Percentiles rank a stretch among this genome's conserved stretches.
These are phyloP conservation scores for Cryptocephalus moraei DNA, from an alignment of 2,888 invertebrate species.

Conservation along the genomic window DNA sequence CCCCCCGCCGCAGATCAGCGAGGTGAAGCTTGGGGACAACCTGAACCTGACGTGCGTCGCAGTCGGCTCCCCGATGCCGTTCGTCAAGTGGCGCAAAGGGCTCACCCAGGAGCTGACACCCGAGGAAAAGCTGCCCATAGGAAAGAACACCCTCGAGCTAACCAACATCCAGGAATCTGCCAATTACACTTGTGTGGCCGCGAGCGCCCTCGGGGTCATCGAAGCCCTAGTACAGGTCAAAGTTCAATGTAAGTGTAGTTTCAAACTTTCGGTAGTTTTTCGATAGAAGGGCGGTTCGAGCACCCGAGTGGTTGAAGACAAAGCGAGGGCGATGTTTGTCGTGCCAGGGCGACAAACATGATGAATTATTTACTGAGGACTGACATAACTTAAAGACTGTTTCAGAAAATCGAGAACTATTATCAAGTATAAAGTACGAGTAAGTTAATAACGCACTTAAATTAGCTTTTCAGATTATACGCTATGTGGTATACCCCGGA, in stretches of 20 bases:
- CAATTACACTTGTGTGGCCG: conserved; percentile 95
- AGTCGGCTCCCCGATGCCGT: conserved; percentile 96
- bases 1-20: conserved; percentile 73
- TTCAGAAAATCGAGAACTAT: too few species aligned
- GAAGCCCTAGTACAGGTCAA: conserved; percentile 81
- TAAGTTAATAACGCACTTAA: too few species aligned
- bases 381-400: too few species aligned
- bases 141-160: conserved; percentile 77
- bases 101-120: conserved; percentile 75
- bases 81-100: conserved; percentile 90
- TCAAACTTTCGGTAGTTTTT: background rate
- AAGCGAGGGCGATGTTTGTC: too few species aligned
- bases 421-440: too few species aligned
- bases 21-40: conserved; percentile 85
- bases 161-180: conserved; percentile 83
- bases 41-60: conserved; percentile 94
- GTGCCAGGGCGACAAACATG: too few species aligned
- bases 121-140: conserved; percentile 76
- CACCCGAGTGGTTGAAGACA: too few species aligned
- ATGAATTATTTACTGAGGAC: too few species aligned
- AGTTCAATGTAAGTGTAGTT: conserved; percentile 77
- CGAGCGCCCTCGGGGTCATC: conserved; percentile 86
- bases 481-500: too few species aligned
- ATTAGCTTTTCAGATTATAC: too few species aligned
- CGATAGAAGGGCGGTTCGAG: too few species aligned